phyloP scores from a whole-genome alignment of 1,140 invertebrate species.

The Lasaia peninsularis region DNA sequence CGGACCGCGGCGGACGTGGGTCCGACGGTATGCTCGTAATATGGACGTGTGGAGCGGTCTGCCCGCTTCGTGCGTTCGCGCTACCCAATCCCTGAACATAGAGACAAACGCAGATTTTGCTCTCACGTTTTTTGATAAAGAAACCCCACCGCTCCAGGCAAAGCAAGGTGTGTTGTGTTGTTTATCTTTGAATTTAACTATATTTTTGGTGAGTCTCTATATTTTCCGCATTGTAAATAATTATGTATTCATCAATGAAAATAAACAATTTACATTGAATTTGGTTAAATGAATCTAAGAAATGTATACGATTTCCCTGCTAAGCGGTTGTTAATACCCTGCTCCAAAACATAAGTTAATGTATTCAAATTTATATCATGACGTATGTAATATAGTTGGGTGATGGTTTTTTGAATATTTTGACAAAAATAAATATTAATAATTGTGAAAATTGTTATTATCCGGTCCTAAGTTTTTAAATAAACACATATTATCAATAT shows the following conservation, averaged over 20 bases:
- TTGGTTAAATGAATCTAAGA: neutral
- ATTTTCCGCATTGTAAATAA: neutral
- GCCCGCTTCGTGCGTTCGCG: slow-evolving; percentile 48
- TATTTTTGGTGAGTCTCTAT: slow-evolving; percentile 8
- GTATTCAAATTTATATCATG: too few species aligned
- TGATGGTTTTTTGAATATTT: too few species aligned
- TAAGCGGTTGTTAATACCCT: neutral
- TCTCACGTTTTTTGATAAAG: slow-evolving; percentile 45
- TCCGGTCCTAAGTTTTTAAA: too few species aligned
- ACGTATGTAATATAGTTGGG: too few species aligned
- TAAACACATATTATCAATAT: too few species aligned
- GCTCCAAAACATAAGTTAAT: too few species aligned
- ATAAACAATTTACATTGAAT: neutral
- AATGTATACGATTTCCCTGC: neutral
- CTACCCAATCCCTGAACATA: slow-evolving; percentile 37
- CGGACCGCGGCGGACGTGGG: slow-evolving; percentile 25
- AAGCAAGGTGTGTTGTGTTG: slow-evolving; percentile 46
- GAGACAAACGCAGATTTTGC: slow-evolving; percentile 41
- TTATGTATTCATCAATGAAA: neutral
- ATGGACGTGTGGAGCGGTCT: slow-evolving; percentile 60
- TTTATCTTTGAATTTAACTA: slow-evolving; percentile 16
- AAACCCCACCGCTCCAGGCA: slow-evolving; percentile 34
- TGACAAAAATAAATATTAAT: too few species aligned
- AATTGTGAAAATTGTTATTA: too few species aligned
- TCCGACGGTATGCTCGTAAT: slow-evolving; percentile 40